Evolutionary conservation across 2,888 invertebrate species (phyloP), one percentile per base, ranked within the genome.

Genomic region (Rhopalosiphum nymphaeae): DNA sequence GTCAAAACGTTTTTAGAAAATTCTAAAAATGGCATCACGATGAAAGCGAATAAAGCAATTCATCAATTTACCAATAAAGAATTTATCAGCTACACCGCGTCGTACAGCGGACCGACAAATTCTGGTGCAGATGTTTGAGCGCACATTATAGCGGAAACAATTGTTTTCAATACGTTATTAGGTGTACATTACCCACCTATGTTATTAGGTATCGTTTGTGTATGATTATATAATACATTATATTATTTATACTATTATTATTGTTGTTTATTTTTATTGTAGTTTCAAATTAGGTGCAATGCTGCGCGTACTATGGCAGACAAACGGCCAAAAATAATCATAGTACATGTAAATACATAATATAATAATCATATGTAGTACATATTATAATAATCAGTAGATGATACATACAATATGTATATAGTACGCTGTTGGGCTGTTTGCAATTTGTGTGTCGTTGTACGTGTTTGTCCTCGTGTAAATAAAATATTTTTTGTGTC

Each of bases 1-100:
- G 96, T 98, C 0, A 96, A 96, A 95, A 97, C 97, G 95, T 97
- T 97, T 95, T 95, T 97, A 46, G 97, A 97, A 95, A 97, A 97
- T 67, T 7, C 44, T 16, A 67, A 89, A 85, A 91, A 56, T 21
- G 88, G 93, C 26, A 25, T 94, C 13, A n/a, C 29, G n/a, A 42
- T 94, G 26, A 84, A 94, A 86, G 53, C 61, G 10, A 91, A 49
- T 25, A 90, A 90, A 61, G 53, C 86, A 86, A 61, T 94, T 46
- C 94, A 94, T 86, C 94, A 94, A 42, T 49, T 94, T 0, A 94
- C 90, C 53, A 86, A 91, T 49, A 90, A 86, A 42, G 94, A 94
- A 61, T 87, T 86, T 49, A 29, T 94, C 61, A 86, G 13, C n/a
- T 92, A 92, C 53, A 21, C n/a, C 0, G 44, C 94, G 3, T 85